Conservation (phyloP, 1,140 invertebrate genomes). For the Procambarus clarkii region DNA sequence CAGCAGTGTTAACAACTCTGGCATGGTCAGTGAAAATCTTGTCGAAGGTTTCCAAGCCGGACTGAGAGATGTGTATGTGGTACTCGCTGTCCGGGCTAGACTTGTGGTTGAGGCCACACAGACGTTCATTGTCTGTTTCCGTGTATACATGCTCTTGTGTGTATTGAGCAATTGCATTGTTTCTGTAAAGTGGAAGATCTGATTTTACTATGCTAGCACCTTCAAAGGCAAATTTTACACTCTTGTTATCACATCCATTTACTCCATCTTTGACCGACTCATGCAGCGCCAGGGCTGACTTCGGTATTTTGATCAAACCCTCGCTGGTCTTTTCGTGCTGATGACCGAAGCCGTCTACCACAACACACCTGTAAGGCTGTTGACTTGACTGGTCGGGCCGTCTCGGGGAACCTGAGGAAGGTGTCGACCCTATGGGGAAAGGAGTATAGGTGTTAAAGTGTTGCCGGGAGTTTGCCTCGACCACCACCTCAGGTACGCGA, state of each 20-base stretch:
- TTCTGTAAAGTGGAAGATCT: neutral
- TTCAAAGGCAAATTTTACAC: neutral
- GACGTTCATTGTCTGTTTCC: neutral
- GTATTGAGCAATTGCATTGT: neutral
- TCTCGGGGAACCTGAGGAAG: neutral
- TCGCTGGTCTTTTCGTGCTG: neutral
- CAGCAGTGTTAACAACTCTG: neutral
- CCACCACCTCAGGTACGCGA: too few species aligned
- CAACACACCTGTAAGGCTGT: too few species aligned
- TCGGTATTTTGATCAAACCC: neutral
- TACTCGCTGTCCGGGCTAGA: neutral
- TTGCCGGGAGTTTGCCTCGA: neutral
- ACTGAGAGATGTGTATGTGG: constrained; percentile 33
- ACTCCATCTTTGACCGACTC: neutral
- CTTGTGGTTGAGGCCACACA: neutral
- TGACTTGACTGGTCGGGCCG: too few species aligned
- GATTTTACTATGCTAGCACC: neutral
- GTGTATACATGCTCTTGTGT: neutral
- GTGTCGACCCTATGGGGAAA: neutral
- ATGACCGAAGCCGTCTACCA: too few species aligned
- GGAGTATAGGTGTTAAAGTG: neutral
- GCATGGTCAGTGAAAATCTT: neutral
- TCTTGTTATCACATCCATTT: neutral
- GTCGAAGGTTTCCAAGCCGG: constrained; percentile 11
- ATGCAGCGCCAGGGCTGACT: neutral